Conservation (phyloP, 2,113 vertebrate genomes). For the Varanus salvator region DNA sequence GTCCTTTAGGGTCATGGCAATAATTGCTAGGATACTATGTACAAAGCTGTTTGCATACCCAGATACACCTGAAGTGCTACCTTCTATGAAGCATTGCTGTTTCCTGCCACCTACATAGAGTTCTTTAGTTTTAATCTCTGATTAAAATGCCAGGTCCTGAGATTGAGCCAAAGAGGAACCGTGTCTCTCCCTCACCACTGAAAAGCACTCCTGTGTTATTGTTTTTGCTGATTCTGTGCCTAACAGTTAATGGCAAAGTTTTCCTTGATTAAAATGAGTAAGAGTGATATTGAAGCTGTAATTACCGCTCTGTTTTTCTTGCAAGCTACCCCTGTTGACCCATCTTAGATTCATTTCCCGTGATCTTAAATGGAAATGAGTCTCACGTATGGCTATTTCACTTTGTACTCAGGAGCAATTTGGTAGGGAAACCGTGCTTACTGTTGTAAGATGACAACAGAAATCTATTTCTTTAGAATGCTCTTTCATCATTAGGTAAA, state of each 20-base stretch:
- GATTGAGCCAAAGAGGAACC: neutral
- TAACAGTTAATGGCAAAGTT: neutral
- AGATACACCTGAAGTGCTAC: neutral
- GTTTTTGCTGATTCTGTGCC: neutral
- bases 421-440: constrained; percentile 25
- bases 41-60: neutral
- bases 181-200: neutral
- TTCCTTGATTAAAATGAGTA: neutral
- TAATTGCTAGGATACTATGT: neutral
- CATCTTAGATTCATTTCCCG: constrained; percentile 26
- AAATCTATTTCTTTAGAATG: constrained; percentile 30
- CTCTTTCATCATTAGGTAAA: constrained; percentile 41
- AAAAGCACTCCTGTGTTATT: neutral
- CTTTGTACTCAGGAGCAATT: constrained; percentile 20
- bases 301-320: constrained; percentile 10
- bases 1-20: neutral
- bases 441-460: constrained; percentile 17
- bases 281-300: neutral
- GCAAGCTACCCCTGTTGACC: constrained; percentile 4
- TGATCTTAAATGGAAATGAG: constrained; percentile 29
- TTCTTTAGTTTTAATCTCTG: constrained; percentile 2
- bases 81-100: constrained; percentile 19
- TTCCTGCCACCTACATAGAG: constrained; percentile 7
- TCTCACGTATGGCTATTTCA: constrained; percentile 20
- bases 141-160: neutral